Percentiles rank a stretch among this genome's conserved stretches.
phyloP scores from a whole-genome alignment of 35 echinoderm and acorn worm genomes.

The Ptychodera flava region DNA sequence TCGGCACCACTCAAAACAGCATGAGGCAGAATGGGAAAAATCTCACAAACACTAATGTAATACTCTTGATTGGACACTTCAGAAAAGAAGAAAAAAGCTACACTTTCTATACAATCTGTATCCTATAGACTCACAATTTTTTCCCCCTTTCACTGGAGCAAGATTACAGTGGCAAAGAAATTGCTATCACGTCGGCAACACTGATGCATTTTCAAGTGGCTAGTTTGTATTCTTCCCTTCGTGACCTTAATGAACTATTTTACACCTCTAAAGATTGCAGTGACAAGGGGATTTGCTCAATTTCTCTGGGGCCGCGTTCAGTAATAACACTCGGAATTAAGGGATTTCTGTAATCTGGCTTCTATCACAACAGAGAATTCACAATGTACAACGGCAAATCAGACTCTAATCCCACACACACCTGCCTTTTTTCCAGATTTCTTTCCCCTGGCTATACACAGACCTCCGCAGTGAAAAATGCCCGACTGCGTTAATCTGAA shows the following conservation, averaged over 20 bases:
- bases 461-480: no score
- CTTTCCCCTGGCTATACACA: background rate
- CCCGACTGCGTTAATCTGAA: no score
- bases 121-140: no score
- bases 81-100: no score
- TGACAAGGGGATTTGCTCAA: background rate
- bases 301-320: background rate
- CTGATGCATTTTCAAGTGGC: background rate
- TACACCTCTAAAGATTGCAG: background rate
- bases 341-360: background rate
- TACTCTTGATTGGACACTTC: no score
- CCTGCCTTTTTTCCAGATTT: slow-evolving; percentile 1
- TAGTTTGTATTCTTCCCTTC: background rate
- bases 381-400: background rate
- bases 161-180: background rate
- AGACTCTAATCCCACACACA: background rate
- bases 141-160: background rate
- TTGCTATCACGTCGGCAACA: background rate
- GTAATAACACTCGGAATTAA: background rate
- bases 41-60: no score
- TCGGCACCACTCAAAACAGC: no score
- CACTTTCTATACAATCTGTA: no score
- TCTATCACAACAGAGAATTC: background rate
- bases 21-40: no score
- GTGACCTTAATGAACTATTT: background rate